phyloP scores from a whole-genome alignment of 2,113 vertebrate species.

The Sturnus vulgaris region DNA sequence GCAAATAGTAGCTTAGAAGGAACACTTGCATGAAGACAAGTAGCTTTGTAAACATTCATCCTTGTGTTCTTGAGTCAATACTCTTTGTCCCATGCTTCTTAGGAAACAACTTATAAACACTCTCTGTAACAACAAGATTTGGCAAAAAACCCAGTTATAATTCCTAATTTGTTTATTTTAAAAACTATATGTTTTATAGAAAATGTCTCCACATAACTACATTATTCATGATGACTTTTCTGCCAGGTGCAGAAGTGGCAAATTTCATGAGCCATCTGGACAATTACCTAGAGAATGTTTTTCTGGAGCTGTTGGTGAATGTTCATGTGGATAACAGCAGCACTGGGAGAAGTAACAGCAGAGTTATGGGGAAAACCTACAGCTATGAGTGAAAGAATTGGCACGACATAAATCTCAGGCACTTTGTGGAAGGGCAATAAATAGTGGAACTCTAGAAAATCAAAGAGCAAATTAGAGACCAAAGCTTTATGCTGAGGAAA shows the following conservation, averaged over 20 bases:
- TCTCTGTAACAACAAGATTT: not conserved
- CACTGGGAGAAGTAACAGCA: not conserved
- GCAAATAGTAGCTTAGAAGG: not conserved
- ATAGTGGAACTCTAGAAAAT: not conserved
- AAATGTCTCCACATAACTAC: rapidly evolving
- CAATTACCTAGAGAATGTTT: not conserved
- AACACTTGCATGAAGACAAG: not conserved
- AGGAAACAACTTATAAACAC: not conserved
- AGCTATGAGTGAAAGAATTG: not conserved
- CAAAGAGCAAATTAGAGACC: not conserved
- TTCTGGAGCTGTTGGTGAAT: not conserved
- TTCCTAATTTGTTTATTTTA: not conserved
- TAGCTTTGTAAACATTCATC: not conserved
- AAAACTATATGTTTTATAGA: not conserved
- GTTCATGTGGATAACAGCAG: not conserved
- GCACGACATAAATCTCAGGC: not conserved
- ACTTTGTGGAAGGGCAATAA: not conserved
- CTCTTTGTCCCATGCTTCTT: not conserved
- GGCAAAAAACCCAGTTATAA: not conserved
- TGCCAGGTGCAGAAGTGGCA: not conserved
- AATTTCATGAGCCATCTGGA: constrained; percentile 10
- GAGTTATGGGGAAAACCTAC: not conserved
- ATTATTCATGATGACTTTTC: not conserved
- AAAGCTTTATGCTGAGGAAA: not conserved
- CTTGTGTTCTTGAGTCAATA: not conserved